Conservation (phyloP, 53 echinoderm and acorn worm genomes). For the Astropecten irregularis region DNA sequence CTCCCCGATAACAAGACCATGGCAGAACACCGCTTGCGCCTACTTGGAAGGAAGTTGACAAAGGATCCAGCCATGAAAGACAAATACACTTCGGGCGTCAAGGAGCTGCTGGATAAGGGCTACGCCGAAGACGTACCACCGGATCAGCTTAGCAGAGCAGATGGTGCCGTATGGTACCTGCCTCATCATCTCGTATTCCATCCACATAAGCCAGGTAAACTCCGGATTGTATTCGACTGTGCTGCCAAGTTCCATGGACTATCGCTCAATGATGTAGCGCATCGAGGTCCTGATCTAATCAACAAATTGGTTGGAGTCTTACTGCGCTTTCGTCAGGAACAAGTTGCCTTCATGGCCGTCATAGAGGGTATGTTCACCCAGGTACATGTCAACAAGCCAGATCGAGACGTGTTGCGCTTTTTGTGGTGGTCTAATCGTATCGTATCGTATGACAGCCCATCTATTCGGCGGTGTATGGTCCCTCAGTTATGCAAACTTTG, state of each 20-base stretch:
- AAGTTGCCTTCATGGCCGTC: conserved; percentile 62
- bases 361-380: conserved; percentile 84
- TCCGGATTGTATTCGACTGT: conserved; percentile 61
- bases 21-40: conserved; percentile 55
- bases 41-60: conserved; percentile 39
- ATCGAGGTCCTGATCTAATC: conserved; percentile 70
- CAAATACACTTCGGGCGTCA: conserved; percentile 36
- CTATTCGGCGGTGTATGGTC: conserved; percentile 68
- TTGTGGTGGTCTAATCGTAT: conserved; percentile 72
- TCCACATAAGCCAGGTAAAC: conserved; percentile 59
- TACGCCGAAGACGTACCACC: not conserved
- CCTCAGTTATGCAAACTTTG: conserved; percentile 57
- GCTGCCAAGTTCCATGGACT: conserved; percentile 36
- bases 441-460: conserved; percentile 56
- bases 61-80: conserved; percentile 12
- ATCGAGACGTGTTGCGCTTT: conserved; percentile 63
- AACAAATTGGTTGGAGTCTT: conserved; percentile 67
- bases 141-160: not conserved
- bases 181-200: conserved; percentile 71
- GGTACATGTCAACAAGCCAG: conserved; percentile 43
- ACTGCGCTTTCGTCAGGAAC: conserved; percentile 57
- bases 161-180: conserved; percentile 61
- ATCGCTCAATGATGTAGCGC: conserved; percentile 55
- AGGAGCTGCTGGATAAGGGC: conserved; percentile 28
- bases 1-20: conserved; percentile 53